Percentiles rank a stretch among this genome's conserved stretches.
Conservation (phyloP, 2,797 vertebrate genomes). For the Syngnathus rostellatus region DNA sequence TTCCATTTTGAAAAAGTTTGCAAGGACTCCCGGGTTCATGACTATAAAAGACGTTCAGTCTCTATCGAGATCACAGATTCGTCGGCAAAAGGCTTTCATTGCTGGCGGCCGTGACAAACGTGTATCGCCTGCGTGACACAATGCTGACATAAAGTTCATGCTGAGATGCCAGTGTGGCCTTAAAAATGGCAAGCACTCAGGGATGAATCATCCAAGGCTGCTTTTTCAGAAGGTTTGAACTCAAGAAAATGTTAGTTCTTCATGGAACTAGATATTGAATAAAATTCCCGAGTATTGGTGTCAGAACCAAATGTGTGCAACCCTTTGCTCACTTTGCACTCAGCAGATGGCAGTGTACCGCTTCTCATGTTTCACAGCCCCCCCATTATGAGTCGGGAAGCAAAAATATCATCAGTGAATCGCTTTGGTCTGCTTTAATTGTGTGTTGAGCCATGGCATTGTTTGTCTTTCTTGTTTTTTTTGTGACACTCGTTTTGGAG, state of each 20-base stretch:
- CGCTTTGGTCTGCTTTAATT: slow-evolving; percentile 35
- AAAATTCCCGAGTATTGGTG: too few species aligned
- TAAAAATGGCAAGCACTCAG: neutral
- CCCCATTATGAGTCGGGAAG: neutral
- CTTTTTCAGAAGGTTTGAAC: neutral
- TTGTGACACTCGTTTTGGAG: slow-evolving; percentile 43
- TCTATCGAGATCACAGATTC: neutral
- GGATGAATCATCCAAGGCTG: neutral
- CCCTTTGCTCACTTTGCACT: slow-evolving; percentile 40
- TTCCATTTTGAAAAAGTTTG: neutral
- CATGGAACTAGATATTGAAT: neutral
- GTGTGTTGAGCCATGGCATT: slow-evolving; percentile 51
- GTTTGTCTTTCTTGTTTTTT: slow-evolving; percentile 53
- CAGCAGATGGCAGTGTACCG: slow-evolving; percentile 75
- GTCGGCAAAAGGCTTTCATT: neutral
- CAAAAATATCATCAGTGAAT: too few species aligned
- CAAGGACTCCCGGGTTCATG: neutral
- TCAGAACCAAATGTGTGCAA: slow-evolving; percentile 12
- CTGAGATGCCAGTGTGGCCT: neutral
- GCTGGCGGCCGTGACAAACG: neutral
- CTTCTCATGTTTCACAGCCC: slow-evolving; percentile 40
- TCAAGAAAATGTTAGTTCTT: neutral
- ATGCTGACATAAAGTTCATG: neutral
- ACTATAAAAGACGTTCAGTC: neutral
- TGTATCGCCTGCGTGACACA: neutral